Evolutionary conservation across 2,113 vertebrate species (phyloP), one percentile per base, ranked within the genome.

Genomic region (Parus major): DNA sequence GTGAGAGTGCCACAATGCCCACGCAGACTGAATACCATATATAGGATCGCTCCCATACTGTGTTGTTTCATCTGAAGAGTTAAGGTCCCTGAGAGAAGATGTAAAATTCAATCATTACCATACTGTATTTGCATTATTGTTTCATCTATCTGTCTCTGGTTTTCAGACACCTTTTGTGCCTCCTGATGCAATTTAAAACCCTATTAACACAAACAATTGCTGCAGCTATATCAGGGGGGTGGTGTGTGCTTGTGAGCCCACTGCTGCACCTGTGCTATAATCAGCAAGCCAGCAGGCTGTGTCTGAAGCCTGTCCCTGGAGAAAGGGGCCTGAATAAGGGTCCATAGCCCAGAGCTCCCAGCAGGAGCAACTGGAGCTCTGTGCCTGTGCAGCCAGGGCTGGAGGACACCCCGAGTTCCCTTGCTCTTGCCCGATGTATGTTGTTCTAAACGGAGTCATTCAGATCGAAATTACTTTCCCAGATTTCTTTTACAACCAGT

Each of bases 181-280:
- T 77, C 39, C 50, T 63, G 35, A 66, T 4, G 1, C 42, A 82
- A 85, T 90, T 77, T 55, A 52, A 90, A 91, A 77, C 29, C 35
- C 63, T 72, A 52, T 85, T 89, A 92, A 59, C 17, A 60, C 17
- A 72, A 93, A 86, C 50, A 95, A 65, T 81, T 55, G 27, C 82
- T 66, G 50, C 79, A 79, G 66, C 70, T 85, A 89, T 91, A 61
- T 66, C 39, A 9, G 39, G 10, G n/a, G 46, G 63, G 17, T 31
- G 73, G 53, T 12, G 9, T 31, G 49, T 46, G 61, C 49, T 61
- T 91, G 11, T 22, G 60, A 82, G 64, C 7, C n/a, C 0, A 0
- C 47, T 84, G 63, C 36, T 95, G 85, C 81, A 91, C 84, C 91
- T 92, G 73, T 85, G 76, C 89, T 85, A 55, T 73, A 85, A 92